Base-by-base conservation (phyloP, 2,797 vertebrate species). In the Acrossocheilus fasciatus region DNA sequence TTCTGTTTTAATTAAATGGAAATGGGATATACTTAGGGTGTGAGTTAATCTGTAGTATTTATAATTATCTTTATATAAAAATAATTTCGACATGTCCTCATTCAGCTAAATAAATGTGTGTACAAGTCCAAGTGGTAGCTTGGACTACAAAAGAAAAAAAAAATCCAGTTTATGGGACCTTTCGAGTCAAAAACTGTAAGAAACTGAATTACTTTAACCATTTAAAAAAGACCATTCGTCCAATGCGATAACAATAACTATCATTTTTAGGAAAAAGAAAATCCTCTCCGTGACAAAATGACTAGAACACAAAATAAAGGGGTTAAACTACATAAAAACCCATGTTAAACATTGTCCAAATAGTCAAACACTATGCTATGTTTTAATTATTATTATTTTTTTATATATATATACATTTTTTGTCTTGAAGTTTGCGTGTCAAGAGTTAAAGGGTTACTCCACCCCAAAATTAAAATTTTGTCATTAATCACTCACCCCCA, bases 1-100 rank as follows among this genome's bases (percentile, higher is more conserved):
- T 68, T 57, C 30, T 20, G 1, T 47, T 81, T 81, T 36, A 81
- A 50, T 68, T 50, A 68, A 81, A 50, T 81, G 62, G 23, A 78
- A 78, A 78, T 41, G 75, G 34, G 20, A 78, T 74, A 50, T 41
- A 57, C 34, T 57, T 57, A 1, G 6, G 30, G 26, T 34, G 34
- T 12, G 10, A n/a, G 3, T 8, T 77, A 39, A 36, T 57, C 11
- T 39, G 20, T 39, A 57, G 34, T 39, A 41, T 39, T n/a, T 14
- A 57, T 77, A 57, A 78, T 78, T 41, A 78, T n/a, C 20, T 78
- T 39, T 1, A 54, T 23, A 54, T 39, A 18, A 52, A 57, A 78
- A 77, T 36, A 26, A 10, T 11, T 43, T n/a, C 10, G 23, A 11
- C 39, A 79, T 64, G 77, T 39, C 4, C 54, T 62, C 1, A 62